phyloP scores from a whole-genome alignment of 2,797 vertebrate genomes.

The Scomberomorus guttatus region DNA sequence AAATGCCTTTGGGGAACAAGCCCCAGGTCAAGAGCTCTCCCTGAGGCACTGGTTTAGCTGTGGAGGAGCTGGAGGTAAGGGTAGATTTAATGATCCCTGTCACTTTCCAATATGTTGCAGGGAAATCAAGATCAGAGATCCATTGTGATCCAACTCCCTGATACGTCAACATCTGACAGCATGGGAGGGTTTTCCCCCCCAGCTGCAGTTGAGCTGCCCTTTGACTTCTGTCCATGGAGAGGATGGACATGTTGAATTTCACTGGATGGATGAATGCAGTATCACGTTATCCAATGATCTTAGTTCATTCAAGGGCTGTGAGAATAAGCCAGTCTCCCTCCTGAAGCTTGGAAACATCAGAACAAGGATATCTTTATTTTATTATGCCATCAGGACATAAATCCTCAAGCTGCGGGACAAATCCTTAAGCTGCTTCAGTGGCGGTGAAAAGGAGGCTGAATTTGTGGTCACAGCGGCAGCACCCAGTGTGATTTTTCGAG shows the following conservation, averaged over 20 bases:
- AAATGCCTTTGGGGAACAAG: slow-evolving; percentile 34
- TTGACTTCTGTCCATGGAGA: slow-evolving; percentile 33
- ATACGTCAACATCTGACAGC: slow-evolving; percentile 50
- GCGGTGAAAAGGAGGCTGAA: slow-evolving; percentile 49
- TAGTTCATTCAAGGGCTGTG: slow-evolving; percentile 40
- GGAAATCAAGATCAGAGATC: slow-evolving; percentile 52
- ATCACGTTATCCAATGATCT: slow-evolving; percentile 34
- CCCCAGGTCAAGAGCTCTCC: slow-evolving; percentile 24
- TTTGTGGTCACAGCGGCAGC: slow-evolving; percentile 47
- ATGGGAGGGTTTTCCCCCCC: slow-evolving; percentile 1
- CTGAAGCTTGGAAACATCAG: slow-evolving; percentile 33
- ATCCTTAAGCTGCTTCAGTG: slow-evolving; percentile 62
- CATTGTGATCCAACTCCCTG: slow-evolving; percentile 30
- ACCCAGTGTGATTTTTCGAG: slow-evolving; percentile 44
- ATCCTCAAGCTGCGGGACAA: slow-evolving; percentile 65
- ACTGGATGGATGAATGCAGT: slow-evolving; percentile 19
- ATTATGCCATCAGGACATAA: slow-evolving; percentile 59
- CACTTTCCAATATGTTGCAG: slow-evolving; percentile 45
- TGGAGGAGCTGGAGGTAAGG: slow-evolving; percentile 17
- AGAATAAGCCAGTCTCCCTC: slow-evolving; percentile 39
- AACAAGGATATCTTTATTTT: slow-evolving; percentile 60
- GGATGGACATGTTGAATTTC: slow-evolving; percentile 26
- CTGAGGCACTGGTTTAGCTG: slow-evolving; percentile 19
- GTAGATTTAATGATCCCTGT: slow-evolving; percentile 40
- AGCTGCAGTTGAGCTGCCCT: slow-evolving; percentile 49